A percentile compares a stretch with the other conserved stretches of the same genome.
Conservation (phyloP, 2,113 vertebrate species). For the Odocoileus virginianus region DNA sequence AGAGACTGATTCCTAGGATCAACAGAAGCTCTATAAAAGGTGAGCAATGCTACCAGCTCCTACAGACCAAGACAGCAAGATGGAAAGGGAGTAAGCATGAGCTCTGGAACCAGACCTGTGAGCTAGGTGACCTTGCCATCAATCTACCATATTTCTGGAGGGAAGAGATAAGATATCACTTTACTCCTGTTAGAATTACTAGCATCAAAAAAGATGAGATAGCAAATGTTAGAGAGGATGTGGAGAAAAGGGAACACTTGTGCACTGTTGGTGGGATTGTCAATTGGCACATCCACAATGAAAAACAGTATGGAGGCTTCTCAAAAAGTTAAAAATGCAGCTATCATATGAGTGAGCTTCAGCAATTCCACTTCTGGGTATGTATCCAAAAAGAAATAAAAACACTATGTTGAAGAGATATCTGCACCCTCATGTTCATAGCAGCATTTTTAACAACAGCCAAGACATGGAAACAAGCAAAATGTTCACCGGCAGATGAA, state of each 20-base stretch:
- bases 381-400: not conserved
- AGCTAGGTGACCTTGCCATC: not conserved
- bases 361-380: not conserved
- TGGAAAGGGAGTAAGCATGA: fast-evolving
- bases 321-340: not conserved
- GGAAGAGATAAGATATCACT: not conserved
- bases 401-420: not conserved
- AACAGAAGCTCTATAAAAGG: not conserved
- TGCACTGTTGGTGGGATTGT: not conserved
- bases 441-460: not conserved
- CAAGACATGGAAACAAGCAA: not conserved
- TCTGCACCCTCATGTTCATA: not conserved
- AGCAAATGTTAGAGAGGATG: not conserved
- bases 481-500: not conserved
- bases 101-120: not conserved
- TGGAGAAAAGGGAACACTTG: not conserved
- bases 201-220: not conserved
- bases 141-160: not conserved
- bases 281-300: not conserved
- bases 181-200: not conserved
- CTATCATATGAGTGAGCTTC: not conserved
- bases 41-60: not conserved
- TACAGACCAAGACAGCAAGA: not conserved
- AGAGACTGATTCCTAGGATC: not conserved
- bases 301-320: not conserved